These are phyloP conservation scores for Danio choprae DNA, from an alignment of 2,797 vertebrate species.

Conservation along the genomic window DNA sequence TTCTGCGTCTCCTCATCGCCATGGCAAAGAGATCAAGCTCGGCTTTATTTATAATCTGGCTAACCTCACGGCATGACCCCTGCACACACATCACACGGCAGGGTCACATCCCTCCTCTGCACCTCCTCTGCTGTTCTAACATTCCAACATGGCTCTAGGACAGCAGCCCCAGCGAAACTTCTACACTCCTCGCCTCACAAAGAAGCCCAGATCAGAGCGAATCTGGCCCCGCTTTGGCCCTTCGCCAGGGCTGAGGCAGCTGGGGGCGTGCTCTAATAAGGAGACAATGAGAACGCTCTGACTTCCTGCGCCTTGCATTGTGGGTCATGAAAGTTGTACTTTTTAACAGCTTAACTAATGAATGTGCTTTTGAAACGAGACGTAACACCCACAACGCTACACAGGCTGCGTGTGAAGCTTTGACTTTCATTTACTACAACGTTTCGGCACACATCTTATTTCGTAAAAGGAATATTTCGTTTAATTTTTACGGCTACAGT, in stretches of 20 bases:
- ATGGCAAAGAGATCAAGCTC: conserved; percentile 69
- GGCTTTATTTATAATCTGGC: conserved; percentile 85
- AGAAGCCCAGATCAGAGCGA: conserved; percentile 80
- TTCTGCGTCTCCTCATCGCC: conserved; percentile 70
- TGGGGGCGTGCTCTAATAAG: conserved; percentile 81
- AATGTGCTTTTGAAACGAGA: conserved; percentile 34
- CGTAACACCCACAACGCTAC: conserved; percentile 25
- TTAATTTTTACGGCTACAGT: not conserved
- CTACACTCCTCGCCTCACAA: conserved; percentile 76
- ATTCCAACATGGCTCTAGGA: conserved; percentile 85
- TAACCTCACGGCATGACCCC: conserved; percentile 77
- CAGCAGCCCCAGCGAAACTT: conserved; percentile 72
- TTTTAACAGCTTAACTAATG: conserved; percentile 39
- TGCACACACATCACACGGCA: conserved; percentile 78
- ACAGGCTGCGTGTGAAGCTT: not conserved
- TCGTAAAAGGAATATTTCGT: not conserved
- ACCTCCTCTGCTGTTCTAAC: conserved; percentile 74
- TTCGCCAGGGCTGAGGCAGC: conserved; percentile 78
- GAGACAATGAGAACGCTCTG: conserved; percentile 78
- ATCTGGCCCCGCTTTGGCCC: conserved; percentile 71
- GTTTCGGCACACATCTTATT: not conserved
- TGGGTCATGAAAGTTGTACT: conserved; percentile 59
- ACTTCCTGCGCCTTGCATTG: conserved; percentile 79
- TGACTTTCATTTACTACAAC: not conserved
- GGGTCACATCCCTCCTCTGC: conserved; percentile 78